Conservation (phyloP, 2,888 invertebrate species). For the Eupeodes luniger region DNA sequence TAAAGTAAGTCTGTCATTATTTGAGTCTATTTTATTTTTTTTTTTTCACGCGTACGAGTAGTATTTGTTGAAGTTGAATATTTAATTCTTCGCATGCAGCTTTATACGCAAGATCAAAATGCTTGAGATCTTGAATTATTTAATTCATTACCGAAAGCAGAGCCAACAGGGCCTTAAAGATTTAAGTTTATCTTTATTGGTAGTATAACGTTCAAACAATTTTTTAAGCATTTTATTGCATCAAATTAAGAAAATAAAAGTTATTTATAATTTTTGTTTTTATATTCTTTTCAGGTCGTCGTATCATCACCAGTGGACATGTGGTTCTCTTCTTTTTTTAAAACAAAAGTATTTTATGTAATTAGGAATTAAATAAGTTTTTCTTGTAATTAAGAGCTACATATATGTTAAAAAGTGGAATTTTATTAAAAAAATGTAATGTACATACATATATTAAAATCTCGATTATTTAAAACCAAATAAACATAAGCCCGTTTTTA, state of each 20-base stretch:
- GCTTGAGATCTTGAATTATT: background rate
- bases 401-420: no score
- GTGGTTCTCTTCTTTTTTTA: no score
- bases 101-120: conserved; percentile 46
- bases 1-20: conserved; percentile 12
- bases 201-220: conserved; percentile 79
- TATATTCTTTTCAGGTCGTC: conserved; percentile 6
- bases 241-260: background rate
- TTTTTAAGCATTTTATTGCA: background rate
- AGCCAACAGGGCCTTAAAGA: conserved; percentile 79
- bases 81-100: background rate
- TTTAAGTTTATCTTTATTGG: conserved; percentile 78
- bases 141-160: conserved; percentile 49
- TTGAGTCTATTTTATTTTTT: no score
- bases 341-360: no score
- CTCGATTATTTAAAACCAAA: no score
- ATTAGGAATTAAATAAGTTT: no score
- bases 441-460: no score
- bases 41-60: background rate
- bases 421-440: no score
- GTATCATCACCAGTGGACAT: background rate
- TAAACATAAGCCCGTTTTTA: no score
- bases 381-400: no score
- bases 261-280: background rate
- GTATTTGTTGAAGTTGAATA: conserved; percentile 6